Evolutionary conservation across 2,113 vertebrate species (phyloP), one percentile per base, ranked within the genome.

Genomic region (Tinamus guttatus): DNA sequence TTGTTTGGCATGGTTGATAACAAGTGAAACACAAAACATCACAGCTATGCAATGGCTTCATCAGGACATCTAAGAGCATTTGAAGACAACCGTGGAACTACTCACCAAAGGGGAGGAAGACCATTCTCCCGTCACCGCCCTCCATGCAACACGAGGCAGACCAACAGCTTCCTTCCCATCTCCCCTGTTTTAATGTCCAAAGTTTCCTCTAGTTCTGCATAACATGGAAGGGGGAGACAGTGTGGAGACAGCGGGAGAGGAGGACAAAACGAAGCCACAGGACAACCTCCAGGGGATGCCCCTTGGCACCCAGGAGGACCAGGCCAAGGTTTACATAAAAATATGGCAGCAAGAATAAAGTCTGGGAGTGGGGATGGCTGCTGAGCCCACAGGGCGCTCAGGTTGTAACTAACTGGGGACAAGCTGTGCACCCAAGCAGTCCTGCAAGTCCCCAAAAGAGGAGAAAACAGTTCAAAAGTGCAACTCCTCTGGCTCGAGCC

Each of bases 331-430:
- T 83, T 52, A 56, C 49, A 34, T 80, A 58, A 7, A 15, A 58
- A 64, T 15, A 2, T 0, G 20, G 4, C 0, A 30, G 6, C 1
- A 2, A 45, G 51, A 56, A 8, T 21, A 43, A 28, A 38, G 13
- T 90, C 78, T 8, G 6, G 13, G 69, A 56, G 2, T 22, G 6
- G n/a, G 28, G 22, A 36, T 28, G 7, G 6, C 20, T 22, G 24
- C 68, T 21, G 63, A 85, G 28, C 21, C 27, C 54, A 7, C 1
- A 7, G 36, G 4, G 17, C 65, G 18, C 32, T 41, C 0, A 0
- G 7, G 25, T 58, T 30, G 71, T 12, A 2, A 45, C 2, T 20
- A 2, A 5, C 4, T 17, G 25, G 0, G 5, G 36, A 19, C 79
- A n/a, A 32, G 15, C 4, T 19, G 8, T 5, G 25, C 2, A 1